phyloP scores from a whole-genome alignment of 2,113 vertebrate genomes.

The Semnopithecus entellus region DNA sequence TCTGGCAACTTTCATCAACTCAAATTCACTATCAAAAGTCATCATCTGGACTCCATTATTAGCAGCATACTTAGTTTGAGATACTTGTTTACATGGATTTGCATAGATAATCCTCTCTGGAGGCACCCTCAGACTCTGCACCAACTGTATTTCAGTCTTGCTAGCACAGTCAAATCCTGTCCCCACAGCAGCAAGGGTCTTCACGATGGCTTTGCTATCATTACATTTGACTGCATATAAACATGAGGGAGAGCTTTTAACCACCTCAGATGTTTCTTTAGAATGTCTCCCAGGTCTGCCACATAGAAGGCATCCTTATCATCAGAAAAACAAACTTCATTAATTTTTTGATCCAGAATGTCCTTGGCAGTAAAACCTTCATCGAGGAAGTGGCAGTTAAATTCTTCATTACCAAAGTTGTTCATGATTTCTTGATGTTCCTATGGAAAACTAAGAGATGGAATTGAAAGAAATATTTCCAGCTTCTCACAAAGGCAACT shows the following conservation, averaged over 20 bases:
- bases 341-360: slow-evolving; percentile 96
- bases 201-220: slow-evolving; percentile 91
- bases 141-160: slow-evolving; percentile 97
- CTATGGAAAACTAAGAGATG: slow-evolving; percentile 82
- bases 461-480: slow-evolving; percentile 69
- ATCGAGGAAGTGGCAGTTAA: slow-evolving; percentile 93
- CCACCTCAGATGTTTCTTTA: slow-evolving; percentile 97
- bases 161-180: slow-evolving; percentile 98
- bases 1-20: slow-evolving; percentile 96
- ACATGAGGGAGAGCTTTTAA: slow-evolving; percentile 91
- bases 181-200: slow-evolving; percentile 92
- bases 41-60: slow-evolving; percentile 96
- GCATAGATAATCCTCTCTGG: slow-evolving; percentile 96
- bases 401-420: slow-evolving; percentile 84
- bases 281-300: slow-evolving; percentile 94
- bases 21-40: slow-evolving; percentile 98
- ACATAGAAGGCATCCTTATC: slow-evolving; percentile 98
- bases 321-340: slow-evolving; percentile 93
- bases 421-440: slow-evolving; percentile 85
- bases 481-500: slow-evolving; percentile 83
- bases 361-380: slow-evolving; percentile 97
- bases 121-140: slow-evolving; percentile 94
- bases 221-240: slow-evolving; percentile 99
- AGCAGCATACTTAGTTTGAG: slow-evolving; percentile 97
- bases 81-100: slow-evolving; percentile 98